A percentile compares a stretch with the other conserved stretches of the same genome.
These are phyloP conservation scores for Caenorhabditis drosophilae DNA, from an alignment of 2,888 invertebrate genomes.

Conservation along the genomic window DNA sequence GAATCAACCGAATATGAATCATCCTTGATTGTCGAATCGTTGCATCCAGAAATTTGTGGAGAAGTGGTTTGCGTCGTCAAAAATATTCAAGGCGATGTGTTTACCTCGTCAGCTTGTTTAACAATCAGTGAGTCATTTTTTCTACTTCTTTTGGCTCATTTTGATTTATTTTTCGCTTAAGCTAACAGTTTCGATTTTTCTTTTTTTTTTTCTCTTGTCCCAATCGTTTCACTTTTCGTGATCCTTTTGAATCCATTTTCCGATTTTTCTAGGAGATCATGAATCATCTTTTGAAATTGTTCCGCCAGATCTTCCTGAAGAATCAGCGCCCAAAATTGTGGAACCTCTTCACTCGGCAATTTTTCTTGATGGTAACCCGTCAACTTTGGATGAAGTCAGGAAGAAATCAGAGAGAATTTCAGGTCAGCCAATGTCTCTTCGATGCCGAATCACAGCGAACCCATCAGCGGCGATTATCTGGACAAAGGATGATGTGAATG, in stretches of 20 bases:
- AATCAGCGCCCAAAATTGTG: constrained; percentile 54
- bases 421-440: constrained; percentile 54
- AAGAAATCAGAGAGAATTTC: no score
- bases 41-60: constrained; percentile 41
- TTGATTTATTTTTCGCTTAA: no score
- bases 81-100: constrained; percentile 53
- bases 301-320: constrained; percentile 54
- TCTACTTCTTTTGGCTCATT: background rate
- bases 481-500: constrained; percentile 57
- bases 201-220: background rate
- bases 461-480: constrained; percentile 56
- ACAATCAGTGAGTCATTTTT: constrained; percentile 43
- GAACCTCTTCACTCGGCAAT: constrained; percentile 52
- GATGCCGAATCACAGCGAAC: constrained; percentile 51
- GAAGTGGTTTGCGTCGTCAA: constrained; percentile 52
- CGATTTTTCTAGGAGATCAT: constrained; percentile 34
- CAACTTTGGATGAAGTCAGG: no score
- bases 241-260: background rate
- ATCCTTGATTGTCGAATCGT: constrained; percentile 44
- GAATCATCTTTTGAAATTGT: constrained; percentile 51
- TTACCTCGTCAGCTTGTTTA: constrained; percentile 42
- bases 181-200: background rate
- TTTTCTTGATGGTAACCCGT: constrained; percentile 53
- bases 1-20: constrained; percentile 51
- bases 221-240: background rate